phyloP scores from a whole-genome alignment of 30 jellyfish, hydroid and myxozoan species.

The Sanderia malayensis region DNA sequence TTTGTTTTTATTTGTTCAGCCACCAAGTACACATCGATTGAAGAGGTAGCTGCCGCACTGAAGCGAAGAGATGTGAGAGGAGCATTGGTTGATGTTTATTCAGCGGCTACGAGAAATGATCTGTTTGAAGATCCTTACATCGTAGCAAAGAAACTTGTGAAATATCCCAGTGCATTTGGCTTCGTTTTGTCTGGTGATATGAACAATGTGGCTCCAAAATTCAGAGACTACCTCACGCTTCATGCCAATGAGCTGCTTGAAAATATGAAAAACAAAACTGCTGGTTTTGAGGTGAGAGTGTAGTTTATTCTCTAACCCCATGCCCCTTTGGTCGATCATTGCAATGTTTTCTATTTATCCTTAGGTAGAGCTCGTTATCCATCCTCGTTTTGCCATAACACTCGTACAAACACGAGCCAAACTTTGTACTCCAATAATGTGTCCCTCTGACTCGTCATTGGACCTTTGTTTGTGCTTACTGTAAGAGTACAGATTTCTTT shows the following conservation, averaged over 20 bases:
- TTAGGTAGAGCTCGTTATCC: too few relatives aligned
- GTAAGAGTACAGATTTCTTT: too few relatives aligned
- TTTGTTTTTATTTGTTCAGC: too few relatives aligned
- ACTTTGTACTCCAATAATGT: too few relatives aligned
- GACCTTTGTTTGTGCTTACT: too few relatives aligned
- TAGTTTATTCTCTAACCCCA: neutral
- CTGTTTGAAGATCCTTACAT: constrained; percentile 45
- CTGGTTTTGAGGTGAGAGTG: constrained; percentile 44
- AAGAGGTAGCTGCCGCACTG: constrained; percentile 68
- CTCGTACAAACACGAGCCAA: too few relatives aligned
- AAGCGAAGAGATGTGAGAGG: constrained; percentile 63
- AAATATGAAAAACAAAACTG: constrained; percentile 17
- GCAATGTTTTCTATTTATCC: too few relatives aligned
- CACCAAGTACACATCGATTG: constrained; percentile 37
- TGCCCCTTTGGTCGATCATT: too few relatives aligned
- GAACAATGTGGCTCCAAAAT: constrained; percentile 37
- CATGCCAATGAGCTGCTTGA: constrained; percentile 18
- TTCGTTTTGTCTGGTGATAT: constrained; percentile 66
- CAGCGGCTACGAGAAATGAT: constrained; percentile 71
- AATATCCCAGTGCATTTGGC: constrained; percentile 69
- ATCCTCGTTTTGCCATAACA: too few relatives aligned
- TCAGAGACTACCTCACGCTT: constrained; percentile 20
- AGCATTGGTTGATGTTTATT: constrained; percentile 62
- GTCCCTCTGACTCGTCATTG: too few relatives aligned
- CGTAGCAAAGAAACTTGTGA: constrained; percentile 26